Percentiles rank a stretch among this genome's conserved stretches.
phyloP scores from a whole-genome alignment of 2,113 vertebrate genomes.

The Upupa epops region DNA sequence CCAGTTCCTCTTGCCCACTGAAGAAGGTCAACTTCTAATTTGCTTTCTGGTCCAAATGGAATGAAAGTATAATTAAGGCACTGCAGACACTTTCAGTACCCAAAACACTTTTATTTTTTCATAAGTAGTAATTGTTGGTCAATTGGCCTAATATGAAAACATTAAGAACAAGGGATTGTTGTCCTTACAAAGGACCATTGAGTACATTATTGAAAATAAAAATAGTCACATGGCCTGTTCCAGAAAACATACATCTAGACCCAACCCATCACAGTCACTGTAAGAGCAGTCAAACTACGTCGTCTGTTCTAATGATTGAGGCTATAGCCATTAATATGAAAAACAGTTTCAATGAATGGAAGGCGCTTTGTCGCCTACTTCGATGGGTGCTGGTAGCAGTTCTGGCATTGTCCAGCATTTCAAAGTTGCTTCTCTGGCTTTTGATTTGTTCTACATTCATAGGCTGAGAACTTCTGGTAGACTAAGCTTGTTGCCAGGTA shows the following conservation, averaged over 20 bases:
- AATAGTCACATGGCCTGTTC: background rate
- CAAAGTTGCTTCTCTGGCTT: background rate
- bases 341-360: background rate
- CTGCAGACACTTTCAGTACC: background rate
- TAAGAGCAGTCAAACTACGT: background rate
- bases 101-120: background rate
- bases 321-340: background rate
- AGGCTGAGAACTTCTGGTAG: background rate
- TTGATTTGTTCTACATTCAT: background rate
- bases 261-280: background rate
- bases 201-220: background rate
- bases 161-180: background rate
- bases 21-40: background rate
- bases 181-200: background rate
- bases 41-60: background rate
- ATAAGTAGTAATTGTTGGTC: background rate
- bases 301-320: background rate
- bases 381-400: background rate
- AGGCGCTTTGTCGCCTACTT: background rate
- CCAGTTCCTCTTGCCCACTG: background rate
- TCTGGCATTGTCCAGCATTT: background rate
- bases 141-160: background rate
- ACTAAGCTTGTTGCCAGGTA: background rate
- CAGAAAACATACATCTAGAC: background rate
- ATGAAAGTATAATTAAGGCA: background rate